Evolutionary conservation across 1,140 invertebrate species (phyloP).

Genomic region (Micrasema minimum): DNA sequence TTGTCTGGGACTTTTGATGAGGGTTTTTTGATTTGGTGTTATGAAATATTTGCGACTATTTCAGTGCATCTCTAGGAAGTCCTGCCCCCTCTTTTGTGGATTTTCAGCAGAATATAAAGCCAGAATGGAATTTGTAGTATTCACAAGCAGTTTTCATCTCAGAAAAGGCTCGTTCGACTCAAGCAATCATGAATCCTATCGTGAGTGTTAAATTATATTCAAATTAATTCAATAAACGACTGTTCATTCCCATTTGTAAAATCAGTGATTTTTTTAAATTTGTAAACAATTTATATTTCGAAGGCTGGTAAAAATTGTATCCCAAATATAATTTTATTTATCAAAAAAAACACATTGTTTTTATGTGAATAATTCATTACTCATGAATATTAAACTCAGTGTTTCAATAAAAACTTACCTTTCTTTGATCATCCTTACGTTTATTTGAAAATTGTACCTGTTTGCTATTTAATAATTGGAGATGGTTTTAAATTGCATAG

Average conservation of each 20-base stretch:
- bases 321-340: no score
- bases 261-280: no score
- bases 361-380: no score
- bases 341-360: no score
- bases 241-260: not conserved
- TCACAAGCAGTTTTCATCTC: slow-evolving; percentile 33
- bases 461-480: no score
- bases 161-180: slow-evolving; percentile 23
- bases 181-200: slow-evolving; percentile 19
- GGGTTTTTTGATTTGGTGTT: not conserved
- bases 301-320: no score
- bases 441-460: no score
- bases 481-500: no score
- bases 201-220: slow-evolving; percentile 10
- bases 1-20: not conserved
- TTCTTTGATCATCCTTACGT: no score
- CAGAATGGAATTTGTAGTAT: not conserved
- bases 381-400: no score
- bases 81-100: slow-evolving; percentile 1
- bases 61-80: slow-evolving; percentile 5
- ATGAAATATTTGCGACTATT: not conserved
- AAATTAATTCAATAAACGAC: not conserved
- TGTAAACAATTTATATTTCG: no score
- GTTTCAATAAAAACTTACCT: no score
- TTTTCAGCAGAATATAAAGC: slow-evolving; percentile 18